phyloP scores from a whole-genome alignment of 2,113 vertebrate species.

The Stegostoma tigrinum region DNA sequence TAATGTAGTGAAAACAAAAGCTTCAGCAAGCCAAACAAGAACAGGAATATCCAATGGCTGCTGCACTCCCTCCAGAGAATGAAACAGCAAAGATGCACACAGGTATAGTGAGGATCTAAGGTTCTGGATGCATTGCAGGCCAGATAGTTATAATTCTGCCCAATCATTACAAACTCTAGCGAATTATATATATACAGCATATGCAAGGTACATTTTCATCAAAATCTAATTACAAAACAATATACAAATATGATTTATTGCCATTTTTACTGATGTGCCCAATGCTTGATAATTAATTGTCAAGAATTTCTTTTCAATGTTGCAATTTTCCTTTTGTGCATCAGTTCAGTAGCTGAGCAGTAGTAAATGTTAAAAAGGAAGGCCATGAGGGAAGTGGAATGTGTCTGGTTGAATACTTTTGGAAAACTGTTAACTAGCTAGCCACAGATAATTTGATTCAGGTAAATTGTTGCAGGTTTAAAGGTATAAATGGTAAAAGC shows the following conservation, averaged over 20 bases:
- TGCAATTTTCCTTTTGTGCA: not conserved
- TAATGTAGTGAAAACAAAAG: too few relatives aligned
- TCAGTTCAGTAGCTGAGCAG: not conserved
- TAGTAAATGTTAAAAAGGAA: not conserved
- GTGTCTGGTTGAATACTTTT: not conserved
- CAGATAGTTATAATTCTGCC: too few relatives aligned
- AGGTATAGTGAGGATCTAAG: too few relatives aligned
- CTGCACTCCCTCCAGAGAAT: too few relatives aligned
- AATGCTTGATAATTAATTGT: not conserved
- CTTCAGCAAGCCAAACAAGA: too few relatives aligned
- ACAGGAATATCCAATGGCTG: too few relatives aligned
- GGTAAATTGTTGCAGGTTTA: not conserved
- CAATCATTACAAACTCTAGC: not conserved
- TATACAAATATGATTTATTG: not conserved
- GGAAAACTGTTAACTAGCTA: not conserved
- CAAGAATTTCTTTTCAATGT: not conserved
- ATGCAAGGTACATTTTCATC: not conserved
- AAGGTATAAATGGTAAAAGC: not conserved
- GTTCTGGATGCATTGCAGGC: too few relatives aligned
- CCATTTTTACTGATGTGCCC: slow-evolving; percentile 6
- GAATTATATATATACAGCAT: not conserved
- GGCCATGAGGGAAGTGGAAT: not conserved
- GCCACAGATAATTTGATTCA: not conserved
- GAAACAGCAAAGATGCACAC: too few relatives aligned
- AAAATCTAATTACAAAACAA: slow-evolving; percentile 3